Percentiles rank a stretch among this genome's conserved stretches.
Evolutionary conservation across 2,888 invertebrate genomes (phyloP).

Genomic region (Andrena marginata): DNA sequence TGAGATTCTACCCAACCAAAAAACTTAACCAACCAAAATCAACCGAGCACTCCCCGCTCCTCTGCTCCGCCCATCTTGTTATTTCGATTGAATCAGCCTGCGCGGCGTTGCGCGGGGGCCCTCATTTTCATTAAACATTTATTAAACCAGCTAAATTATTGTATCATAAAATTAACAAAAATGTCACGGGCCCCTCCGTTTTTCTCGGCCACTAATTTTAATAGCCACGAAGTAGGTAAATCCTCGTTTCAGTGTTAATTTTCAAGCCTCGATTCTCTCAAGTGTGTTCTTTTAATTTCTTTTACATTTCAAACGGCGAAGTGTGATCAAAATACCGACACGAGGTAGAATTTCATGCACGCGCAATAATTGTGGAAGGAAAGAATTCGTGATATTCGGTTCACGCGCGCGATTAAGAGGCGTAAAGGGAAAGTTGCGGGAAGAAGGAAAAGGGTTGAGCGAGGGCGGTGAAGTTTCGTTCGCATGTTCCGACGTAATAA

Average conservation of each 20-base stretch:
- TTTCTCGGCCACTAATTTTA: too few species aligned
- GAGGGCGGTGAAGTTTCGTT: conserved; percentile 62
- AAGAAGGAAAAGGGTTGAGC: conserved; percentile 33
- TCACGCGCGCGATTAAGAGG: conserved; percentile 21
- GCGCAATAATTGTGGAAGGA: background rate
- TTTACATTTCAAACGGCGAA: background rate
- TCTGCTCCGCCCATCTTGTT: conserved; percentile 77
- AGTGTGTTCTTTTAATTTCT: background rate
- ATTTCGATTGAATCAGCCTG: conserved; percentile 46
- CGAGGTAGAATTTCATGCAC: too few species aligned
- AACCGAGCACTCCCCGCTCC: conserved; percentile 72
- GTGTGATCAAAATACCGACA: too few species aligned
- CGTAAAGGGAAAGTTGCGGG: conserved; percentile 11
- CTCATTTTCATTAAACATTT: background rate
- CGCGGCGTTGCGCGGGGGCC: background rate
- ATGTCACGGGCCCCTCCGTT: too few species aligned
- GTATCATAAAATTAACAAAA: too few species aligned
- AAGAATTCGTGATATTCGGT: conserved; percentile 27
- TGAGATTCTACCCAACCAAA: conserved; percentile 71
- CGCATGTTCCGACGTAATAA: conserved; percentile 80
- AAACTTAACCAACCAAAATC: conserved; percentile 80
- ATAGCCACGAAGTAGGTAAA: too few species aligned
- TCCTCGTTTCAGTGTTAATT: too few species aligned
- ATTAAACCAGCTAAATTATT: background rate
- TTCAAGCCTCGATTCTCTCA: too few species aligned